A percentile compares a stretch with the other conserved stretches of the same genome.
phyloP scores from a whole-genome alignment of 2,888 invertebrate species.

The Cephus rjabovi region DNA sequence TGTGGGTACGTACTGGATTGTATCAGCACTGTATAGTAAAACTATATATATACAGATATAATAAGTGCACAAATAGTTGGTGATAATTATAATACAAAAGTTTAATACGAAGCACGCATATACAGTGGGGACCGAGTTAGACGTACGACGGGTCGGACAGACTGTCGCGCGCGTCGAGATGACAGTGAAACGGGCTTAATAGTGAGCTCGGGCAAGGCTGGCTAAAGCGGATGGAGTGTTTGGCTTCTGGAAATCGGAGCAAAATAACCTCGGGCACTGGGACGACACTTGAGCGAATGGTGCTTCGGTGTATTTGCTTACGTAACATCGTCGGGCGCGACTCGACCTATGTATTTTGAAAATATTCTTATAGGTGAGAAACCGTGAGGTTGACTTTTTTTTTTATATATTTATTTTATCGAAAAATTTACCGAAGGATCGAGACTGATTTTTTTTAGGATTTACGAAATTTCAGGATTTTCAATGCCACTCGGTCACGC shows the following conservation, averaged over 20 bases:
- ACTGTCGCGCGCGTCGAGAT: neutral
- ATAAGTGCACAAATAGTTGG: neutral
- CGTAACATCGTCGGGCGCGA: neutral
- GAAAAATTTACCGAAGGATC: neutral
- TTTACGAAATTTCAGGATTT: neutral
- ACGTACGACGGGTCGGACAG: neutral
- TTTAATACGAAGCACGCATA: neutral
- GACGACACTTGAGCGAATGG: neutral
- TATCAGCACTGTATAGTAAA: too few species aligned
- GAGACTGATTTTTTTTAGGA: neutral
- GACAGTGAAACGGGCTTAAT: neutral
- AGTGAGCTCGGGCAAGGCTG: neutral
- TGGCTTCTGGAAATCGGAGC: neutral
- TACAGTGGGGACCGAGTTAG: neutral
- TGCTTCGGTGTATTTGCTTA: neutral
- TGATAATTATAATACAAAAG: neutral
- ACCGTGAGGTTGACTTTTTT: neutral
- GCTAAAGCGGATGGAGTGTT: neutral
- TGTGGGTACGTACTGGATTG: too few species aligned
- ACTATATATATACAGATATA: too few species aligned
- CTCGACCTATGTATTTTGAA: neutral
- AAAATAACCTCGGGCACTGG: neutral
- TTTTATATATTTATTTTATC: too few species aligned
- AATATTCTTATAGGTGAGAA: neutral
- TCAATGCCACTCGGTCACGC: neutral